Evolutionary conservation across 1,140 invertebrate species (phyloP).

Genomic region (Cryptotermes secundus): DNA sequence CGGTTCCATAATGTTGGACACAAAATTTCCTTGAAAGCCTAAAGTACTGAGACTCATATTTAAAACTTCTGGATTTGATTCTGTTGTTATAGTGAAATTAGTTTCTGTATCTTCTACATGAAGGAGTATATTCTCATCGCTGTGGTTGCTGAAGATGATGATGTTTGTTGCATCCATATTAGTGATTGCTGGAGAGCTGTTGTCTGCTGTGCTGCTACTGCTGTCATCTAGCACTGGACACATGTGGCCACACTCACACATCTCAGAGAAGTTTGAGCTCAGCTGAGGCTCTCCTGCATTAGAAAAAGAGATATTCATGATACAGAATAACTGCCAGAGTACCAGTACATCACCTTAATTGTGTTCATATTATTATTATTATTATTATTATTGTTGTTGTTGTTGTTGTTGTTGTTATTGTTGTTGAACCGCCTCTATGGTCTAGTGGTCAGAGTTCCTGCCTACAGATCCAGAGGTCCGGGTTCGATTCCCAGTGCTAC

Average conservation of each 20-base stretch:
- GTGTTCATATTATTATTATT: too few species aligned
- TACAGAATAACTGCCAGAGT: too few species aligned
- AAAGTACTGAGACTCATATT: not conserved
- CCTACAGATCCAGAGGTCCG: too few species aligned
- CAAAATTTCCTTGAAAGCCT: not conserved
- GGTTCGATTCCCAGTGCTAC: too few species aligned
- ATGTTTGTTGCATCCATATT: slow-evolving; percentile 36
- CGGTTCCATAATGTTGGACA: not conserved
- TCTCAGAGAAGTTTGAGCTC: slow-evolving; percentile 37
- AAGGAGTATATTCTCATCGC: slow-evolving; percentile 33
- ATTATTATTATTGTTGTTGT: too few species aligned
- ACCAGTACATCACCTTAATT: too few species aligned
- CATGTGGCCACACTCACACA: slow-evolving; percentile 38
- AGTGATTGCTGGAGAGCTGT: not conserved
- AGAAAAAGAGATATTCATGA: too few species aligned
- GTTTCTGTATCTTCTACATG: not conserved
- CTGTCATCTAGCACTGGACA: slow-evolving; percentile 41
- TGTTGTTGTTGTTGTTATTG: too few species aligned
- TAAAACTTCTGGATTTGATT: not conserved
- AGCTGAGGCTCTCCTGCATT: slow-evolving; percentile 35
- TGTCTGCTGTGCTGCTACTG: not conserved
- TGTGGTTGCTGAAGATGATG: slow-evolving; percentile 37
- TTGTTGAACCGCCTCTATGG: too few species aligned
- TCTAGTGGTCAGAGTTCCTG: too few species aligned
- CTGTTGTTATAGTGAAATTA: not conserved